Evolutionary conservation across 2,113 vertebrate genomes (phyloP).

Genomic region (Paracanthobrama guichenoti): DNA sequence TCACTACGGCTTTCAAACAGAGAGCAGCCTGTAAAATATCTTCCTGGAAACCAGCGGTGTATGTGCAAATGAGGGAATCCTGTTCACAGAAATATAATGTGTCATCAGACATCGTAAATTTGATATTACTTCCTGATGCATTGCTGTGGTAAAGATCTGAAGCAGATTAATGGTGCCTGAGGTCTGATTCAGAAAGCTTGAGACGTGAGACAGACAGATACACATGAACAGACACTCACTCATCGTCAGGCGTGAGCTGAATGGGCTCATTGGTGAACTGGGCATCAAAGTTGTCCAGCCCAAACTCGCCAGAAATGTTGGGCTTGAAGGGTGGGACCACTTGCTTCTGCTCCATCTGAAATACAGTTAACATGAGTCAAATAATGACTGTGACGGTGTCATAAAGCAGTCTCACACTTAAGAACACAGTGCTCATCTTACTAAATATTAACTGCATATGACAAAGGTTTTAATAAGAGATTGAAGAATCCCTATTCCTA

Average conservation of each 20-base stretch:
- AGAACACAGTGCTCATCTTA: neutral
- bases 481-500: too few species aligned
- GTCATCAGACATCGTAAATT: neutral
- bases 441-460: neutral
- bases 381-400: neutral
- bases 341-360: conserved; percentile 98
- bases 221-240: conserved; percentile 81
- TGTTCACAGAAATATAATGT: conserved; percentile 3
- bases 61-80: neutral
- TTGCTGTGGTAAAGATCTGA: conserved; percentile 37
- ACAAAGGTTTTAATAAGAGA: too few species aligned
- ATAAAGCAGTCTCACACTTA: neutral
- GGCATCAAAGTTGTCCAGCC: conserved; percentile 97
- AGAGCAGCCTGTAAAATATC: neutral
- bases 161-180: neutral
- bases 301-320: conserved; percentile 98
- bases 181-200: neutral
- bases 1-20: neutral
- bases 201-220: neutral
- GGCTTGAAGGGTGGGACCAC: conserved; percentile 98
- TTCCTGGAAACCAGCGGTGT: neutral
- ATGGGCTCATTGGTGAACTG: conserved; percentile 99
- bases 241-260: conserved; percentile 96
- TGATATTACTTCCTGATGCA: conserved; percentile 23
- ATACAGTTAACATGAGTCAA: conserved; percentile 52